These are phyloP conservation scores for Callyntrura sp. DNA, from an alignment of 2,888 invertebrate species.

Conservation along the genomic window DNA sequence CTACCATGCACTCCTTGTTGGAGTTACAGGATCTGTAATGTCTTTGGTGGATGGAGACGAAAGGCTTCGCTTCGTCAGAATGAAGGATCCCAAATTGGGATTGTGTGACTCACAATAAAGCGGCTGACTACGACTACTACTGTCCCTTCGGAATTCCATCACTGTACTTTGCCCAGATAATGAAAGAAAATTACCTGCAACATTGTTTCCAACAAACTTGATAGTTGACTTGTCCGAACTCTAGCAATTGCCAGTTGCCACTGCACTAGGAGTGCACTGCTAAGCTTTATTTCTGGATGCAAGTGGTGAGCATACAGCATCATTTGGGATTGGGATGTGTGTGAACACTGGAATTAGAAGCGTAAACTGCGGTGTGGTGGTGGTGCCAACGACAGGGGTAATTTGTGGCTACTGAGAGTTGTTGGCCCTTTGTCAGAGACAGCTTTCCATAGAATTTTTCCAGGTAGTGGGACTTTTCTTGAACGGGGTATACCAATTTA, in stretches of 20 bases:
- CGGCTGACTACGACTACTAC: background rate
- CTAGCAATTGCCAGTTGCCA: background rate
- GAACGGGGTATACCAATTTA: background rate
- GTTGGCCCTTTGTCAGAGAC: background rate
- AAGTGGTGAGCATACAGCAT: background rate
- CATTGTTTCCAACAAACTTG: background rate
- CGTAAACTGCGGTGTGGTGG: background rate
- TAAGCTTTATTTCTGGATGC: background rate
- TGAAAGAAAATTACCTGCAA: conserved; percentile 17
- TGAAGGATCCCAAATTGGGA: background rate
- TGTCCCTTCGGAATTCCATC: background rate
- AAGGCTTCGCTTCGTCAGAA: no score
- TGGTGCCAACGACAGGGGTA: conserved; percentile 4
- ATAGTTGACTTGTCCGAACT: conserved; percentile 8
- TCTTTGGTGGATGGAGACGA: background rate
- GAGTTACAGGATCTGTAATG: background rate
- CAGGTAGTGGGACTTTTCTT: background rate
- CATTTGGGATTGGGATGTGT: background rate
- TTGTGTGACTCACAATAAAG: background rate
- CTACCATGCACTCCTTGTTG: background rate
- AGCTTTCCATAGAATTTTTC: background rate
- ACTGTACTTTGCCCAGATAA: background rate
- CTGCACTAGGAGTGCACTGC: no score
- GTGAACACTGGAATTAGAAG: conserved; percentile 4
- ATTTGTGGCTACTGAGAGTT: conserved; percentile 25